phyloP scores from a whole-genome alignment of 2,113 vertebrate species.

The Crotalus viridis region DNA sequence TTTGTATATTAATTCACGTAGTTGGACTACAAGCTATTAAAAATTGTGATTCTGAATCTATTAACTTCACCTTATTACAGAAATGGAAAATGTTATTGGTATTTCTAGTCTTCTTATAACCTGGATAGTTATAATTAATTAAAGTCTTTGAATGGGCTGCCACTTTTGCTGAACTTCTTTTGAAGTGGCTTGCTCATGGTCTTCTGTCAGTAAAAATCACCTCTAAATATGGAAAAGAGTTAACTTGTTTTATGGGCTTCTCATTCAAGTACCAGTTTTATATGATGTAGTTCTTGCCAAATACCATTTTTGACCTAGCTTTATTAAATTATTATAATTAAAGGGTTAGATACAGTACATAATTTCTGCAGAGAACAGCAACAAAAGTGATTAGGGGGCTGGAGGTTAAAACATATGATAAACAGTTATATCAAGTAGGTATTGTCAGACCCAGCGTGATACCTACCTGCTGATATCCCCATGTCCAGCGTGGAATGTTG shows the following conservation, averaged over 20 bases:
- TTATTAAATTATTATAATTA: background rate
- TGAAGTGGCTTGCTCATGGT: background rate
- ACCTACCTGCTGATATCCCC: no score
- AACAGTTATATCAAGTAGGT: no score
- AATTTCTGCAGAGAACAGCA: background rate
- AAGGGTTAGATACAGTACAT: background rate
- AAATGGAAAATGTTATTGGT: conserved; percentile 73
- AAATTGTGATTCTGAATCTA: conserved; percentile 2
- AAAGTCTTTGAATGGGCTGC: background rate
- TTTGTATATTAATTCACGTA: background rate
- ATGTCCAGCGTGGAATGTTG: no score
- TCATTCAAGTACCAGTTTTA: background rate
- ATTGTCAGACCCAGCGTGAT: no score
- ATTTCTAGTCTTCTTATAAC: conserved; percentile 55
- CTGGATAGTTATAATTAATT: background rate
- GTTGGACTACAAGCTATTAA: background rate
- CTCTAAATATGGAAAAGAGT: background rate
- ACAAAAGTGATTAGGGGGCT: background rate
- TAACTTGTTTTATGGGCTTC: background rate
- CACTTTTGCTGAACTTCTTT: background rate
- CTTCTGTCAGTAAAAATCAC: background rate
- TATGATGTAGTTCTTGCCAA: background rate
- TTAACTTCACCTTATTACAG: conserved; percentile 41
- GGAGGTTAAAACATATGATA: background rate
- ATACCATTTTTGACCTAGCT: background rate